These are phyloP conservation scores for Drosophila formosana DNA, from an alignment of 2,888 invertebrate genomes.

Conservation along the genomic window DNA sequence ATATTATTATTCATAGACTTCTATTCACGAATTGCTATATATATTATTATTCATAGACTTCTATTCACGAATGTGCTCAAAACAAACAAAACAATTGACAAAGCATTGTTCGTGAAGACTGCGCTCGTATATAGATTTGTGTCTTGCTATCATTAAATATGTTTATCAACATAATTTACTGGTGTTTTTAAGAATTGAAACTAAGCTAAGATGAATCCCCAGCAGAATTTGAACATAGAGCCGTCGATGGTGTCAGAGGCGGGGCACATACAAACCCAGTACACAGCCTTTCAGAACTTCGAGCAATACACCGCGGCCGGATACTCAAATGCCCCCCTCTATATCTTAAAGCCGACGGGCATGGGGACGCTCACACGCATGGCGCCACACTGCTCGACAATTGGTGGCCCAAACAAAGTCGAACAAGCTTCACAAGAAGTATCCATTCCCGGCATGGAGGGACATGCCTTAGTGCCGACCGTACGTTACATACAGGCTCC, in stretches of 20 bases:
- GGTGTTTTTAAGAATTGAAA: constrained; percentile 40
- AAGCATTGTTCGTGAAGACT: constrained; percentile 48
- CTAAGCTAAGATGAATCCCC: constrained; percentile 64
- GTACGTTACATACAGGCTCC: constrained; percentile 84
- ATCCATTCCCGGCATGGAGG: constrained; percentile 76
- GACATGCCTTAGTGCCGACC: constrained; percentile 71
- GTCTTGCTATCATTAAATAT: constrained; percentile 39
- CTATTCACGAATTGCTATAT: too few species aligned
- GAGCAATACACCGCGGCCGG: constrained; percentile 74
- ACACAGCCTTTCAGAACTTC: constrained; percentile 74
- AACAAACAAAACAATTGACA: too few species aligned
- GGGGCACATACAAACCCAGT: constrained; percentile 75
- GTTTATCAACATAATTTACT: constrained; percentile 42
- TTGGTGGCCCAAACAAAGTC: constrained; percentile 75
- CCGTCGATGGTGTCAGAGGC: constrained; percentile 66
- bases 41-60: too few species aligned
- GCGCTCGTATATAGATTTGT: constrained; percentile 29
- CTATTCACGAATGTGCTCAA: too few species aligned
- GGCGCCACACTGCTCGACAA: constrained; percentile 66
- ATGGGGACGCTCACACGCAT: constrained; percentile 68
- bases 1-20: too few species aligned
- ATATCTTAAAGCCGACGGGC: constrained; percentile 76
- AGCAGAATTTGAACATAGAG: constrained; percentile 72
- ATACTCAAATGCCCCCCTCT: constrained; percentile 78
- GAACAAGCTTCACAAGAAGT: constrained; percentile 70